Conservation (phyloP, 2,797 vertebrate genomes). For the Aythya fuligula region DNA sequence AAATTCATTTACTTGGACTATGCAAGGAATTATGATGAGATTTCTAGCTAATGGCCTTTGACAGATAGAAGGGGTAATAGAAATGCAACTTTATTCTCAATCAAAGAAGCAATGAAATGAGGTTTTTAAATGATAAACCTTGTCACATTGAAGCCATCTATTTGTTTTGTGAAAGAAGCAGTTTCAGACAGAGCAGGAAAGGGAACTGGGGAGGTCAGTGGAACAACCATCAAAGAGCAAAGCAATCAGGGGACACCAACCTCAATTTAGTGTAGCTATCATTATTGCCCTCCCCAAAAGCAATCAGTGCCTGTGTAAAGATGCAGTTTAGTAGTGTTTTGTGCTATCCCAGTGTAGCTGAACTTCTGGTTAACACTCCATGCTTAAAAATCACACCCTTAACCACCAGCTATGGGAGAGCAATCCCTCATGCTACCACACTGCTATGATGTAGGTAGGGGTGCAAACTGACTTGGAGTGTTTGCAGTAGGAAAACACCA, state of each 20-base stretch:
- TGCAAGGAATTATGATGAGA: background rate
- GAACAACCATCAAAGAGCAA: background rate
- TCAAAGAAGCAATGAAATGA: slow-evolving; percentile 3
- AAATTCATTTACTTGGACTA: background rate
- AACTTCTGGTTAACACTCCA: background rate
- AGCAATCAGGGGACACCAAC: background rate
- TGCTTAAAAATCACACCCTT: background rate
- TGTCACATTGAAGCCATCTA: background rate
- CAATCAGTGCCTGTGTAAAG: background rate
- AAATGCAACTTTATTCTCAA: background rate
- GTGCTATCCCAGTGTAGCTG: background rate
- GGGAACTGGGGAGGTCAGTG: background rate
- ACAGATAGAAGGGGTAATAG: background rate
- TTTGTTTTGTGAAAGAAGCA: background rate
- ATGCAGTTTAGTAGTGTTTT: fast-evolving
- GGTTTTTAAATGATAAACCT: background rate
- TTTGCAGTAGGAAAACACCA: background rate
- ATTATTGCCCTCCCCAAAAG: background rate
- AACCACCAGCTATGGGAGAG: fast-evolving
- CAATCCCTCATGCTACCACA: background rate
- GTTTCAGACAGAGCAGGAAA: background rate
- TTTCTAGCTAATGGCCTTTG: slow-evolving; percentile 15
- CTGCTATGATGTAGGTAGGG: too few species aligned
- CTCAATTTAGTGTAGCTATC: background rate
- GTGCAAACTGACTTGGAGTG: background rate